Conservation (phyloP, 2,113 vertebrate species). For the Petaurus breviceps region DNA sequence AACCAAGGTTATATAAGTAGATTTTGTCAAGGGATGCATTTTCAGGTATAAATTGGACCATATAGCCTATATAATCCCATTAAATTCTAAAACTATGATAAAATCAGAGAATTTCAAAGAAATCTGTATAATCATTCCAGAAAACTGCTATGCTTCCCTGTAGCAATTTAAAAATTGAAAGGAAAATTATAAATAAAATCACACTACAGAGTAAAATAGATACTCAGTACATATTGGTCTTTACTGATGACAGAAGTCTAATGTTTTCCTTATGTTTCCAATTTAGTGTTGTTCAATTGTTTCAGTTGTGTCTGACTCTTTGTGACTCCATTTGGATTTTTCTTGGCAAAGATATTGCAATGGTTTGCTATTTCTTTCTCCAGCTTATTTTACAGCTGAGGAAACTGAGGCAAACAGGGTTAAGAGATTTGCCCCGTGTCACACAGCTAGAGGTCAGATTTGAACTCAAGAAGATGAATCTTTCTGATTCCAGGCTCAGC, state of each 20-base stretch:
- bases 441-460: no score
- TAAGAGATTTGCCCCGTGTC: no score
- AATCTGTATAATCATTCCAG: neutral
- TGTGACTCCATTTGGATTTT: neutral
- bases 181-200: neutral
- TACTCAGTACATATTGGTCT: neutral
- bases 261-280: neutral
- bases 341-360: no score
- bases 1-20: neutral
- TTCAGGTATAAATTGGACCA: neutral
- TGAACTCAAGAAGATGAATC: no score
- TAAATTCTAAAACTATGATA: neutral
- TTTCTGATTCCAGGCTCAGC: no score
- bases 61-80: neutral
- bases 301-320: neutral
- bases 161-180: neutral
- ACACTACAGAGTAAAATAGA: neutral
- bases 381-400: no score
- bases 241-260: neutral
- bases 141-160: neutral
- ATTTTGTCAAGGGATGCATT: neutral
- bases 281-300: neutral
- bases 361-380: no score
- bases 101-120: neutral
- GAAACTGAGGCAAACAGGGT: no score